Base-by-base conservation (phyloP, 1,140 invertebrate genomes). In the Lerema accius region DNA sequence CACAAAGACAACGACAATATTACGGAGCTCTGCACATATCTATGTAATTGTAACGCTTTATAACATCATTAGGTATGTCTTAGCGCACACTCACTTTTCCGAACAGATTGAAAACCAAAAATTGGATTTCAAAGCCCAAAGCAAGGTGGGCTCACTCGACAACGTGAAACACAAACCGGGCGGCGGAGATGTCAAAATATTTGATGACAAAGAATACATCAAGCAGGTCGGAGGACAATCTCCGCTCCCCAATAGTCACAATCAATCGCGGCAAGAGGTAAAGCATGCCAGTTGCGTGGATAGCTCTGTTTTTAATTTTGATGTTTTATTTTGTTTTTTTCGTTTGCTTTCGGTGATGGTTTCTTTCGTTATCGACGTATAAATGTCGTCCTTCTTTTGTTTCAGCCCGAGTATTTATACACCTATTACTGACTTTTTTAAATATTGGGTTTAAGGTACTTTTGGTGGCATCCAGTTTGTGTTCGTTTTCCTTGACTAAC, bases 121-220 rank as follows among this genome's bases (percentile, higher is more conserved):
- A 91, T 83, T 97, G 87, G 95, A 97, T 73, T 93, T 96, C 82
- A 96, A 96, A 90, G 96, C 94, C 61, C 94, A 96, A 87, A 96
- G 95, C 89, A 97, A 97, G 92, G 92, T 98, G 67, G 97, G 97
- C 50, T 98, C 97, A 15, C 82, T 98, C 92, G 96, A 98, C 82
- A 99, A 99, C 89, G 94, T 98, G 58, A 97, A 97, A 84, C 95
- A 99, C 91, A 96, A 94, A 91, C 96, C 98, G 42, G 96, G 97
- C 58, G 98, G 98, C 53, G 98, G 98, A 32, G 96, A 97, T 55
- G 95, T 96, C 86, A 97, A 97, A 92, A 97, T 98, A 80, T 98
- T 98, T 89, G 96, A 98, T 84, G 96, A 98, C 92, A 97, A 96
- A 91, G 96, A 97, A 63, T 99, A 99, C 92, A 94, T 98, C 76